These are phyloP conservation scores for Octodon degus DNA, from an alignment of 2,113 vertebrate genomes.

Conservation along the genomic window DNA sequence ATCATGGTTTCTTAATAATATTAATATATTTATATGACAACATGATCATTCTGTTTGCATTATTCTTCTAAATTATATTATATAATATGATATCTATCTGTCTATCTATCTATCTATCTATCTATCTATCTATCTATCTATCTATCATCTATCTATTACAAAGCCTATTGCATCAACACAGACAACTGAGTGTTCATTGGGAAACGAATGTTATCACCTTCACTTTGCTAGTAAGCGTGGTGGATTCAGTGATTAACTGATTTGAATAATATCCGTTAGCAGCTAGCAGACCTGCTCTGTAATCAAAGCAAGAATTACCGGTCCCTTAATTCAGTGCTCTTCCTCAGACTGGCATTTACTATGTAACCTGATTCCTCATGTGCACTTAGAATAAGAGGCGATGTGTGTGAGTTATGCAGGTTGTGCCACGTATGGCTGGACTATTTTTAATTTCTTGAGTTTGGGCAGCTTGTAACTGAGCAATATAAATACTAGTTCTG, in stretches of 20 bases:
- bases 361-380: not conserved
- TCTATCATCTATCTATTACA: not conserved
- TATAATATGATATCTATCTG: no score
- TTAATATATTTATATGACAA: not conserved
- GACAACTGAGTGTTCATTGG: not conserved
- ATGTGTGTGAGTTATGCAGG: not conserved
- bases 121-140: no score
- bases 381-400: not conserved
- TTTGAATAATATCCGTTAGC: not conserved
- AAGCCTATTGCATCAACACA: not conserved
- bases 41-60: not conserved
- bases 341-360: not conserved
- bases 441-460: not conserved
- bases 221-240: not conserved
- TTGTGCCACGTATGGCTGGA: not conserved
- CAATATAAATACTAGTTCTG: not conserved
- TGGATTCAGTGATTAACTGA: not conserved
- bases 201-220: not conserved
- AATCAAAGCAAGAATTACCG: not conserved
- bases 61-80: constrained; percentile 17
- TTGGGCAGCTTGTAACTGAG: not conserved
- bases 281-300: not conserved
- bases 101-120: no score
- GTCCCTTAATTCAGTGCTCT: not conserved
- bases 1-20: not conserved